A percentile compares a stretch with the other conserved stretches of the same genome.
Evolutionary conservation across 2,113 vertebrate genomes (phyloP).

Genomic region (Eurypyga helias): DNA sequence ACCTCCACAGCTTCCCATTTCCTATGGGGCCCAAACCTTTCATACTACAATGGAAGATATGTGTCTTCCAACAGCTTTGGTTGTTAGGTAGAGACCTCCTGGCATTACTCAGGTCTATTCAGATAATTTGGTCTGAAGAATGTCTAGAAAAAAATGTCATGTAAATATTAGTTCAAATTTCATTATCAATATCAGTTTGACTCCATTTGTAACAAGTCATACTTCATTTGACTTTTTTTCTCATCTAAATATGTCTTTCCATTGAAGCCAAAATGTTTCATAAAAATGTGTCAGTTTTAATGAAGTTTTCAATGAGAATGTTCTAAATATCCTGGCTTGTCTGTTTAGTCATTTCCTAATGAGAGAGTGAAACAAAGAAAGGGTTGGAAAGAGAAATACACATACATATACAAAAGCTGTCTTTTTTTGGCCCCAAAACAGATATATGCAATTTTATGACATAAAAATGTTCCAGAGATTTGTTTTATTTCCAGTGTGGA

Average conservation of each 20-base stretch:
- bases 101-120: background rate
- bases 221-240: background rate
- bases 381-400: background rate
- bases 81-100: background rate
- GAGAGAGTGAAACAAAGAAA: slow-evolving; percentile 27
- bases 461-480: background rate
- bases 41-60: background rate
- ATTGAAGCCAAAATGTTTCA: slow-evolving; percentile 47
- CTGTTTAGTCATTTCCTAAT: slow-evolving; percentile 50
- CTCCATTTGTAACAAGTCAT: background rate
- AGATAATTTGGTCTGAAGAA: background rate
- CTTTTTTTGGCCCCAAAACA: background rate
- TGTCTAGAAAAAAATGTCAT: background rate
- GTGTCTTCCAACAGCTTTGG: background rate
- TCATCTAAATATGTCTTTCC: slow-evolving; percentile 49
- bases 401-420: background rate
- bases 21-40: background rate
- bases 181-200: background rate
- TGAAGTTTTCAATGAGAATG: slow-evolving; percentile 33
- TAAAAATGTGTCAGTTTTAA: slow-evolving; percentile 50
- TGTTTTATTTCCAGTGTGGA: background rate
- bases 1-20: background rate
- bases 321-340: slow-evolving; percentile 48
- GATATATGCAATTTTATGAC: background rate
- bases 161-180: slow-evolving; percentile 1